phyloP scores from a whole-genome alignment of 2,797 vertebrate genomes.

The Betta splendens region DNA sequence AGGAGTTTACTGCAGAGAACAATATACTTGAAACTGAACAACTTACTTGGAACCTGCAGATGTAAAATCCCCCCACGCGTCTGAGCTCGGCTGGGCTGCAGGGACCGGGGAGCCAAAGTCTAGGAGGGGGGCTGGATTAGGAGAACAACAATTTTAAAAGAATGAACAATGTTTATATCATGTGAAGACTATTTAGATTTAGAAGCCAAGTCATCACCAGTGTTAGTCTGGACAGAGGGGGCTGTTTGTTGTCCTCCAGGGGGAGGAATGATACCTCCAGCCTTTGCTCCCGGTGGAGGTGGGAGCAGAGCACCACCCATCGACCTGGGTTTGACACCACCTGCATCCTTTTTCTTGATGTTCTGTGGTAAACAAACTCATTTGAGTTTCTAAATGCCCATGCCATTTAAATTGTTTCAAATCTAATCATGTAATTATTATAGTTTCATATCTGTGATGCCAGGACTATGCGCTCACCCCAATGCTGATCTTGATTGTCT shows the following conservation, averaged over 20 bases:
- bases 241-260: constrained; percentile 60
- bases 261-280: constrained; percentile 59
- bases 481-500: constrained; percentile 97
- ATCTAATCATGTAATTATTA: not conserved
- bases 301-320: constrained; percentile 81
- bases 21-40: not conserved
- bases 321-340: constrained; percentile 74
- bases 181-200: not conserved
- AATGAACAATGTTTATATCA: not conserved
- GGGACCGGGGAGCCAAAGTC: constrained; percentile 64
- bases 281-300: constrained; percentile 87
- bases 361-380: constrained; percentile 74
- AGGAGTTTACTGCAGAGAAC: constrained; percentile 5
- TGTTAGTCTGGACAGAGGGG: constrained; percentile 55
- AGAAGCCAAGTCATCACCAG: constrained; percentile 73
- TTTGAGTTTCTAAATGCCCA: not conserved
- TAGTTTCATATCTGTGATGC: not conserved
- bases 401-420: not conserved
- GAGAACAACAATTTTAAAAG: not conserved
- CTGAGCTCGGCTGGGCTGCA: constrained; percentile 69
- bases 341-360: constrained; percentile 91
- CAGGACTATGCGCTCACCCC: constrained; percentile 82
- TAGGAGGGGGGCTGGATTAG: constrained; percentile 61
- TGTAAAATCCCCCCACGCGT: constrained; percentile 95
- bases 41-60: constrained; percentile 90